Evolutionary conservation across 2,113 vertebrate species (phyloP), one percentile per base, ranked within the genome.

Genomic region (Pollimyrus isidori): DNA sequence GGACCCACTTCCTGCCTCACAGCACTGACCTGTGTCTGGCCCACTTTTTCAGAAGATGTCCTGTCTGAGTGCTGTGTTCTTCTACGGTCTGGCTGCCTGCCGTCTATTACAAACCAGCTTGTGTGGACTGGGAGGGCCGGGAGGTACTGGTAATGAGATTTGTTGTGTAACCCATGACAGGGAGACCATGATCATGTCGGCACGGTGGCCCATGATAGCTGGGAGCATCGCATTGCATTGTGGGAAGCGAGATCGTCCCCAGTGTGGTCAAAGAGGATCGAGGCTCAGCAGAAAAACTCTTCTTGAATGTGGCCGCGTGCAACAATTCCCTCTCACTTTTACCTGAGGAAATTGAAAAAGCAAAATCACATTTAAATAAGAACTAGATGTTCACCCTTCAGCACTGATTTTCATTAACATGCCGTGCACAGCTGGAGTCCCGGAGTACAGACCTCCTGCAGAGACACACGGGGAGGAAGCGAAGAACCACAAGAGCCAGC

Each of bases 291-390:
- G 2, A 21, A 90, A 92, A 90, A 87, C 46, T 69, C 89, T 73
- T 83, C 86, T 42, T 45, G 69, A 56, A 87, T 86, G 65, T 89
- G 7, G 10, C 48, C 45, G 21, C 26, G 62, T 89, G 92, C 84
- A 92, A 92, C 90, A 0, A 93, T 92, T 42, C 23, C 30, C 90
- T 84, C 90, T 91, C 58, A 62, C 92, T 91, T 91, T n/a, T 23
- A 76, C 86, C 91, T 85, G 17, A 39, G 87, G 92, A 92, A 93
- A 91, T 88, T 42, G 30, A 88, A 93, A 91, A 73, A 13, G 76
- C 49, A 48, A 85, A 58, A 48, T 91, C 86, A 89, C 88, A 86
- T 88, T 91, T 83, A 50, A 65, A 87, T 83, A 87, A 56, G 48
- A 58, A 56, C 42, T 48, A 45, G 83, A 69, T 26, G 23, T 69